Evolutionary conservation across 23 tunicate species (phyloP).

Genomic region (Styela plicata): DNA sequence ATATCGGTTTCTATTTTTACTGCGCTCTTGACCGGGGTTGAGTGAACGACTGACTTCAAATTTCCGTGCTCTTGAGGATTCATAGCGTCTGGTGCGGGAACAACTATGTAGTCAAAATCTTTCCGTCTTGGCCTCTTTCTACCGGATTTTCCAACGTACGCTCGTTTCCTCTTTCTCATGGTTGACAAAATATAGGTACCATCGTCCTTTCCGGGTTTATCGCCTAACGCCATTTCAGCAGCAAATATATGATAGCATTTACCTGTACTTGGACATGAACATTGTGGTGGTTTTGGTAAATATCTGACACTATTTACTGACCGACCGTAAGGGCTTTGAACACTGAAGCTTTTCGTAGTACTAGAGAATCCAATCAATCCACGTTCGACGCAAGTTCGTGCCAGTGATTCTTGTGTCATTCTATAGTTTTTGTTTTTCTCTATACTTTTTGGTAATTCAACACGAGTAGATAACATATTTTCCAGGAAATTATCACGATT

Average conservation of each 20-base stretch:
- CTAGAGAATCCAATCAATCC: background rate
- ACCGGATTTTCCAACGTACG: background rate
- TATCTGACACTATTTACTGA: background rate
- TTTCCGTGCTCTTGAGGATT: too few species aligned
- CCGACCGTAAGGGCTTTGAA: background rate
- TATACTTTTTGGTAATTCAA: background rate
- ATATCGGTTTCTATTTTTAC: too few species aligned
- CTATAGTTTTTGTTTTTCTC: background rate
- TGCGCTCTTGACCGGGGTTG: too few species aligned
- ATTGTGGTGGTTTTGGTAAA: conserved; percentile 27
- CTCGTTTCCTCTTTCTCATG: background rate
- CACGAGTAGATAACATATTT: background rate
- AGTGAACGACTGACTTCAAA: too few species aligned
- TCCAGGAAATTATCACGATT: background rate
- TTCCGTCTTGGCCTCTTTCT: background rate
- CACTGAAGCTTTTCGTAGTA: background rate
- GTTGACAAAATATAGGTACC: background rate
- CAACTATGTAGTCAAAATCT: background rate
- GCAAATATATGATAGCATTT: conserved; percentile 31
- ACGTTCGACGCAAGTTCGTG: background rate
- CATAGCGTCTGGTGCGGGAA: conserved; percentile 20
- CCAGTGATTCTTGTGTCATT: background rate
- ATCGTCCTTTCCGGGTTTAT: background rate
- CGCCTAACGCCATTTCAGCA: background rate
- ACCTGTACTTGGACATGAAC: conserved; percentile 30